Base-by-base conservation (phyloP, 2,113 vertebrate species). In the Cariama cristata region DNA sequence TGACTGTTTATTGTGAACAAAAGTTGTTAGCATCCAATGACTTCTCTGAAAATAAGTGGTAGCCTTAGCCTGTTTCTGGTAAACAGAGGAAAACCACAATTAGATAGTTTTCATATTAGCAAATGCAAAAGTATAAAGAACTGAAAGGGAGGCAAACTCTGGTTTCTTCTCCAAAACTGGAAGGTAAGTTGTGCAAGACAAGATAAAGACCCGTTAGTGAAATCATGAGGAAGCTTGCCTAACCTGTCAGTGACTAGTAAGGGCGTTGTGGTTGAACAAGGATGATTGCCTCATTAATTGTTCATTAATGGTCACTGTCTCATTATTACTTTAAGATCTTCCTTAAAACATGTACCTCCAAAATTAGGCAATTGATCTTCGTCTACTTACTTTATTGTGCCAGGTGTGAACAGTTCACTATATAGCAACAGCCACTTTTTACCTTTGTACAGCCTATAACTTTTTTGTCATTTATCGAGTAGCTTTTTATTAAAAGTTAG, bases 271-370 rank as follows among this genome's bases (percentile, higher is more conserved):
- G 88, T 68, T 88, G 28, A 72, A 12, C 26, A 74, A 35, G 35
- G 38, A 62, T 77, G n/a, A 12, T 59, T 93, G 32, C 74, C 50
- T 75, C 49, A 45, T 89, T 95, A 97, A 91, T 91, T 96, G 49
- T 68, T 91, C 42, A 56, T 88, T 95, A 94, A 82, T 95, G 60
- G 58, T 64, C 53, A 60, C 9, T 79, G 62, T 30, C 27, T 92
- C 12, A 8, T 90, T 93, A 73, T 60, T 85, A 49, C 12, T 60
- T 79, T 60, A 72, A 47, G 42, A 9, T 75, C 44, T 82, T 85
- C 80, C 38, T 79, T 74, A 49, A 79, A 85, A 7, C 6, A 1
- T 3, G 2, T 64, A 71, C 20, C 11, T 92, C 44, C 56, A 75
- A 74, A 79, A 56, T 53, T 44, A 74, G 42, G 60, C n/a, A 67